A percentile compares a stretch with the other conserved stretches of the same genome.
These are phyloP conservation scores for Megalops atlanticus DNA, from an alignment of 2,113 vertebrate genomes.

Conservation along the genomic window DNA sequence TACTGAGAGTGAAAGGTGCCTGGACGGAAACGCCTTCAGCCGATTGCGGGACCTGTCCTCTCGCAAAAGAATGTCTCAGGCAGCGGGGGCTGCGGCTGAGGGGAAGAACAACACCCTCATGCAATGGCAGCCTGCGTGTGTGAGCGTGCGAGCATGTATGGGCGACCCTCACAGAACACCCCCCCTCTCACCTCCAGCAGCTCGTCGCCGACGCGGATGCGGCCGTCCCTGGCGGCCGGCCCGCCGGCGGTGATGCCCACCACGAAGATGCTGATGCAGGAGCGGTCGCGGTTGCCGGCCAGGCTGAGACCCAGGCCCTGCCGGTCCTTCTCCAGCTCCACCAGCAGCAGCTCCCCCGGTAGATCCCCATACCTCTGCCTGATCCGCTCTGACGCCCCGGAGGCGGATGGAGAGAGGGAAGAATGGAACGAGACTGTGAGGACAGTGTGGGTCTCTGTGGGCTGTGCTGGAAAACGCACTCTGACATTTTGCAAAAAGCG, in stretches of 20 bases:
- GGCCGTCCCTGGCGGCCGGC: constrained; percentile 79
- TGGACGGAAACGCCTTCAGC: constrained; percentile 16
- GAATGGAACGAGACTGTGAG: too few species aligned
- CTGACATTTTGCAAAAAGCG: too few species aligned
- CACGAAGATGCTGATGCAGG: constrained; percentile 90
- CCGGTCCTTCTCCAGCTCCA: constrained; percentile 94
- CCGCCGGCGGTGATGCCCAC: constrained; percentile 88
- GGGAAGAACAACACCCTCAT: background rate
- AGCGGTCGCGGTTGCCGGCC: constrained; percentile 91
- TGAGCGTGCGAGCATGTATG: background rate
- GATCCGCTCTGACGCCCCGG: constrained; percentile 91
- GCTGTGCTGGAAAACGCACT: too few species aligned
- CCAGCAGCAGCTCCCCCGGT: constrained; percentile 84
- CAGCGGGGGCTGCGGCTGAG: background rate
- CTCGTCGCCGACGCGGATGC: constrained; percentile 85
- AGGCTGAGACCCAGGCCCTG: constrained; percentile 92
- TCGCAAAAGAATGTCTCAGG: background rate
- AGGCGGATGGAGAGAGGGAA: too few species aligned
- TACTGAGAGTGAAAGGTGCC: constrained; percentile 15
- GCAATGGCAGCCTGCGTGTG: background rate
- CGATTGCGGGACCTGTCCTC: background rate
- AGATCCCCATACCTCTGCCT: constrained; percentile 91
- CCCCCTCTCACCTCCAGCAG: constrained; percentile 83
- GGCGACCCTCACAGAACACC: background rate
- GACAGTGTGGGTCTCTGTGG: too few species aligned